phyloP scores from a whole-genome alignment of 2,113 vertebrate genomes.

The Ictalurus punctatus region DNA sequence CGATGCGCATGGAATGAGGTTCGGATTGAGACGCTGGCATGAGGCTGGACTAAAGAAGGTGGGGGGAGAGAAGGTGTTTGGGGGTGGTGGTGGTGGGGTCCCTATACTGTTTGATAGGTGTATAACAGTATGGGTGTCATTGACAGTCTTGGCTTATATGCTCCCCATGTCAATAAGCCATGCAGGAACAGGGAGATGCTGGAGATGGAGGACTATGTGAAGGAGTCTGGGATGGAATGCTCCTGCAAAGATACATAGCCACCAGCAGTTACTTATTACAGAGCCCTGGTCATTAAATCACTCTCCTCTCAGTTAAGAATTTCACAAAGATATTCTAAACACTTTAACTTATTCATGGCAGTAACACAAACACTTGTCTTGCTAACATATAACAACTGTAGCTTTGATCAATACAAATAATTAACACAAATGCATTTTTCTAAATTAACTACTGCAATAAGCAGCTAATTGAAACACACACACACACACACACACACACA shows the following conservation, averaged over 20 bases:
- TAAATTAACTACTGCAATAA: background rate
- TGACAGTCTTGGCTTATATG: background rate
- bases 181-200: background rate
- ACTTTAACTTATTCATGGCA: constrained; percentile 46
- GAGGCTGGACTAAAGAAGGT: constrained; percentile 26
- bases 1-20: constrained; percentile 52
- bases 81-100: constrained; percentile 1
- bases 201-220: constrained; percentile 1
- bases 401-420: constrained; percentile 41
- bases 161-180: constrained; percentile 44
- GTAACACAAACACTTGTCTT: constrained; percentile 46
- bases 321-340: constrained; percentile 28
- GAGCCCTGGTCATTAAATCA: constrained; percentile 47
- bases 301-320: constrained; percentile 35
- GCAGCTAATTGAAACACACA: constrained; percentile 8
- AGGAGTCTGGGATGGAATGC: constrained; percentile 11
- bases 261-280: constrained; percentile 39
- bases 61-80: background rate
- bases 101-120: constrained; percentile 49
- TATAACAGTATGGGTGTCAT: constrained; percentile 40
- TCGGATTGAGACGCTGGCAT: constrained; percentile 16
- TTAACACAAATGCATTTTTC: constrained; percentile 22
- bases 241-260: constrained; percentile 41
- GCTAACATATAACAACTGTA: constrained; percentile 33
- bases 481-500: constrained; percentile 12